Percentiles rank a stretch among this genome's conserved stretches.
Conservation (phyloP, 2,888 invertebrate genomes). For the Notodonta ziczac region DNA sequence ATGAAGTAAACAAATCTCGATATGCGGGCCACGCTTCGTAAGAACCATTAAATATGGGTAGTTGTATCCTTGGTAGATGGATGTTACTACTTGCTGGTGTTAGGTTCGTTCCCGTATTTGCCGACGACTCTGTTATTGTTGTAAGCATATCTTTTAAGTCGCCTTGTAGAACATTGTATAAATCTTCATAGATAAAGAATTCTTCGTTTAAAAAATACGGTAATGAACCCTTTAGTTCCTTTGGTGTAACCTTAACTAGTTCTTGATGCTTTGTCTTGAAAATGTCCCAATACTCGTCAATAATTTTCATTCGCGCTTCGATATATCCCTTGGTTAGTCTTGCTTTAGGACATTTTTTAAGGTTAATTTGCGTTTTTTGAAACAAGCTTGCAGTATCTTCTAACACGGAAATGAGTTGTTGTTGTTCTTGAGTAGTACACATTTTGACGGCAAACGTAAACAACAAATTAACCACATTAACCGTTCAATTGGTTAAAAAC, state of each 20-base stretch:
- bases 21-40: constrained; percentile 22
- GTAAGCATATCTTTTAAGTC: constrained; percentile 6
- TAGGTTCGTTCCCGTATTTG: no score
- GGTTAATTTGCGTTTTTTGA: constrained; percentile 9
- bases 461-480: no score
- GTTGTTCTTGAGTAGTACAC: no score
- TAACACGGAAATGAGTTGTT: neutral
- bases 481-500: no score
- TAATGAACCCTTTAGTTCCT: neutral
- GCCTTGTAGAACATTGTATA: constrained; percentile 3
- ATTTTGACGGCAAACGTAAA: neutral
- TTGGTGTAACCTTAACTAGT: neutral
- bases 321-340: constrained; percentile 10
- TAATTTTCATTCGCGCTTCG: constrained; percentile 5
- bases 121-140: no score
- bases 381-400: constrained; percentile 7
- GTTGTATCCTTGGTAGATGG: constrained; percentile 10
- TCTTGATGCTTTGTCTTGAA: constrained; percentile 5
- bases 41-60: constrained; percentile 13
- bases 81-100: no score
- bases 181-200: constrained; percentile 10
- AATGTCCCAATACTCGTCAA: constrained; percentile 11
- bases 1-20: constrained; percentile 11
- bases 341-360: constrained; percentile 11
- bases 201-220: constrained; percentile 12